Evolutionary conservation across 2,797 vertebrate genomes (phyloP), one percentile per base, ranked within the genome.

Genomic region (Enteromius argenteus): DNA sequence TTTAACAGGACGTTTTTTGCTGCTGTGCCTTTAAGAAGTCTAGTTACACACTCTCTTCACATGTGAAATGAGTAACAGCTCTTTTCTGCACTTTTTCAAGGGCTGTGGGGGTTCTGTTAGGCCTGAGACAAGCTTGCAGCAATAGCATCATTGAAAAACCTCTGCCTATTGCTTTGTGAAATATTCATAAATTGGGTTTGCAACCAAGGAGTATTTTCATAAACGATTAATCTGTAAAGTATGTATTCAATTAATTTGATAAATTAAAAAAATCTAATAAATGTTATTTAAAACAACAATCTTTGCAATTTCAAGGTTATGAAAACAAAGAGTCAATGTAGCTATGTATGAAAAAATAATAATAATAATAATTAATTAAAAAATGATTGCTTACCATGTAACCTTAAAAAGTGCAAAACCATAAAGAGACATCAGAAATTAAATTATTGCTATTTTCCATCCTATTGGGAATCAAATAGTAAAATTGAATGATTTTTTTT

Each of bases 61-160:
- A 64, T 64, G 30, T 64, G 6, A 64, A 64, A 64, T 64, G 30
- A 64, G 62, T 17, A 64, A 17, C 62, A 64, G 27, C 27, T 32
- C 60, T 64, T 64, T 64, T 64, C 60, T 64, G 27, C 60, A 64
- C 62, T 64, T 32, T 64, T 64, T 64, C 3, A 17, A 32, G 62
- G 62, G 62, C 62, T 64, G 62, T 64, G 60, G 14, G 60, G 62
- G 32, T 32, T 64, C 30, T 64, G 14, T 64, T 64, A 32, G 27
- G 27, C 62, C 30, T 17, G 30, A 32, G 30, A 64, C 62, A 64
- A 32, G 27, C 14, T 64, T 64, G 30, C 14, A 64, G 30, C 5
- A 32, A 14, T 17, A 32, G 27, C 4, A 64, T 64, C 62, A 1
- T 32, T 64, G 30, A 30, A 64, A 32, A 64, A 8, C 13, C 60